Percentiles rank a stretch among this genome's conserved stretches.
Conservation (phyloP, 2,797 vertebrate genomes). For the Pangasius krempfi region DNA sequence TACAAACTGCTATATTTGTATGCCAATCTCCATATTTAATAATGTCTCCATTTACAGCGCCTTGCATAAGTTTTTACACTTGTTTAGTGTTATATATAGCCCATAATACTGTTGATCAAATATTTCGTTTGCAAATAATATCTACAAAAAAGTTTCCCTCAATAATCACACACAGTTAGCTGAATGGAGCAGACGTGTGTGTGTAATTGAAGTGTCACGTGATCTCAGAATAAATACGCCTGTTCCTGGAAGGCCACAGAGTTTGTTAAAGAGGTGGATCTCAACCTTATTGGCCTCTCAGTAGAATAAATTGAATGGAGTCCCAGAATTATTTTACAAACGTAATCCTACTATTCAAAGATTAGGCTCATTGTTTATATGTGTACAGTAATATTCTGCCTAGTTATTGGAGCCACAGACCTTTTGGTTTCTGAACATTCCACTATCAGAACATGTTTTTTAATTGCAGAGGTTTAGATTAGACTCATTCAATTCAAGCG, state of each 20-base stretch:
- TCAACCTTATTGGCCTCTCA: background rate
- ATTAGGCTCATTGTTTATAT: background rate
- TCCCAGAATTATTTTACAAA: background rate
- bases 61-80: background rate
- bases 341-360: background rate
- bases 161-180: background rate
- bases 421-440: background rate
- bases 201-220: background rate
- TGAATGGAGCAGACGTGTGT: background rate
- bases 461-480: background rate
- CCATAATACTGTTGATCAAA: too few species aligned
- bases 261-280: background rate
- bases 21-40: background rate
- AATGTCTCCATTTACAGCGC: background rate
- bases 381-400: background rate
- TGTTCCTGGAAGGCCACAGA: background rate
- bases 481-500: background rate
- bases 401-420: too few species aligned
- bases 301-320: background rate
- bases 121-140: background rate
- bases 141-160: background rate
- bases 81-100: background rate
- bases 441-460: background rate
- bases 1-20: too few species aligned
- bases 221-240: background rate